Evolutionary conservation across 1,140 invertebrate genomes (phyloP).

Genomic region (Melitaea cinxia): DNA sequence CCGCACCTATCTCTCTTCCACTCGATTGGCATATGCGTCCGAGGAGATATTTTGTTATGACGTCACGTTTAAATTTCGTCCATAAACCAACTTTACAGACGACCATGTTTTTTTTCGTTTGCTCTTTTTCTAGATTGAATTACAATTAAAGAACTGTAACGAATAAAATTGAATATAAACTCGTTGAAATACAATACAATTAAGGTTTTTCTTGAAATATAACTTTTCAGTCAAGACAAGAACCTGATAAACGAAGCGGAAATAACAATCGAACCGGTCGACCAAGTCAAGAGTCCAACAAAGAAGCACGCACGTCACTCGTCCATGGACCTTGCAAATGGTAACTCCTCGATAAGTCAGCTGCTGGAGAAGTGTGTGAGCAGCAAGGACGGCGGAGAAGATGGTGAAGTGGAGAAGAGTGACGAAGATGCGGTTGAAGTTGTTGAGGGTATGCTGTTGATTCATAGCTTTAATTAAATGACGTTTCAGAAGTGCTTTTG

Average conservation of each 20-base stretch:
- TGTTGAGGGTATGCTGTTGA: conserved; percentile 19
- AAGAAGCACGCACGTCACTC: conserved; percentile 76
- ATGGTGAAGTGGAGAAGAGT: conserved; percentile 27
- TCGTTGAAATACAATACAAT: too few species aligned
- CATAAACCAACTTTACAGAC: too few species aligned
- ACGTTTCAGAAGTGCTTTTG: too few species aligned
- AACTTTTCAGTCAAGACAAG: conserved; percentile 67
- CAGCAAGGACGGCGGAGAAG: conserved; percentile 33
- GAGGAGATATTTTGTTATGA: too few species aligned
- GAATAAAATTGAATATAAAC: too few species aligned
- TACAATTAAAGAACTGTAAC: too few species aligned
- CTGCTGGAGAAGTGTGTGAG: conserved; percentile 77
- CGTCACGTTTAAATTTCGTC: too few species aligned
- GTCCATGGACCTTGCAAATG: conserved; percentile 75
- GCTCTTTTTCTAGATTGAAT: too few species aligned
- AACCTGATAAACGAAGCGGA: conserved; percentile 70
- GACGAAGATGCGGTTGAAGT: conserved; percentile 14
- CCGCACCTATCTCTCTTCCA: too few species aligned
- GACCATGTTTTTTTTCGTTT: too few species aligned
- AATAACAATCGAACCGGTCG: conserved; percentile 70
- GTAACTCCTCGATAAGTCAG: conserved; percentile 71
- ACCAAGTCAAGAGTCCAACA: conserved; percentile 51
- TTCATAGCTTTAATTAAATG: not conserved
- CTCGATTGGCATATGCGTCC: too few species aligned
- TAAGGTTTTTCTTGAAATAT: too few species aligned